Evolutionary conservation across 2,888 invertebrate species (phyloP).

Genomic region (Macrosiphum euphorbiae): DNA sequence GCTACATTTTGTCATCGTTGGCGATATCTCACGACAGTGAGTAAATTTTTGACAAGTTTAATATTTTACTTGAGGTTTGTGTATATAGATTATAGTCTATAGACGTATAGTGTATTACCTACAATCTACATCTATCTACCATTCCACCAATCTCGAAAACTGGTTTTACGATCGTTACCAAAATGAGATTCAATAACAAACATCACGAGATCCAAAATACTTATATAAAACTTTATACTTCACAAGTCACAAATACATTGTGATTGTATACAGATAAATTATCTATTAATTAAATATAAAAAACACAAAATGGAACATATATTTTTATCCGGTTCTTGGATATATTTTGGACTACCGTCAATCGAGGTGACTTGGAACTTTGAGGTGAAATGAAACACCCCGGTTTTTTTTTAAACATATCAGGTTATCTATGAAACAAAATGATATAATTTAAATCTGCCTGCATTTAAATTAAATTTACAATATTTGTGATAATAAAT

Average conservation of each 20-base stretch:
- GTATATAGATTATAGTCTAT: too few relatives aligned
- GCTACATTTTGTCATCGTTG: neutral
- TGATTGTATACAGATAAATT: neutral
- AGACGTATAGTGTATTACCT: neutral
- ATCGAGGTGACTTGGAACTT: too few relatives aligned
- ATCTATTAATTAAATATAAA: neutral
- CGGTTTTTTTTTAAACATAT: too few relatives aligned
- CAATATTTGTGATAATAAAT: too few relatives aligned
- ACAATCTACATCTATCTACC: neutral
- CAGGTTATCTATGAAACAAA: too few relatives aligned
- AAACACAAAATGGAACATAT: too few relatives aligned
- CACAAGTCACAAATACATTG: neutral
- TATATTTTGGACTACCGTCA: too few relatives aligned
- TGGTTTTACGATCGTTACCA: neutral
- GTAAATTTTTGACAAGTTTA: neutral
- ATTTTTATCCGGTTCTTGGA: too few relatives aligned
- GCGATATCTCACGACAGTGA: neutral
- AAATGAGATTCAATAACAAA: neutral
- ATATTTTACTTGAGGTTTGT: neutral
- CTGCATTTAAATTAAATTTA: too few relatives aligned
- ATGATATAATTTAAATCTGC: too few relatives aligned
- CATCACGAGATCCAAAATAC: neutral
- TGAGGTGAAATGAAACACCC: too few relatives aligned
- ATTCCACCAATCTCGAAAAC: neutral
- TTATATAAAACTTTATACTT: neutral